Evolutionary conservation across 2,797 vertebrate species (phyloP).

Genomic region (Epinephelus coioides): DNA sequence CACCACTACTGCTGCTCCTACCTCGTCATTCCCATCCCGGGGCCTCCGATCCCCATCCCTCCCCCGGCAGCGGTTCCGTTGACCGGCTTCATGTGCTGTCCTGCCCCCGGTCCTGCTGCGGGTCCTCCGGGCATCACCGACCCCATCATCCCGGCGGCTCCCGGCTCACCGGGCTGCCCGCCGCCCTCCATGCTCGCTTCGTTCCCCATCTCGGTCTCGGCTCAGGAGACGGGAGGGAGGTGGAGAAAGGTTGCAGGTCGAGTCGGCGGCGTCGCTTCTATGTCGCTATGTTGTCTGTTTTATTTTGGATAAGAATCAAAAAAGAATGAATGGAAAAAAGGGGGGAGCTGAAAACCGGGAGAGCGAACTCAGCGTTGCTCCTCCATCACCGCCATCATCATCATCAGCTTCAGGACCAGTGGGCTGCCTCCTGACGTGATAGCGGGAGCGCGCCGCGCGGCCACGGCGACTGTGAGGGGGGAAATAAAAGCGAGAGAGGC

Average conservation of each 20-base stretch:
- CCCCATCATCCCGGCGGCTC: slow-evolving; percentile 79
- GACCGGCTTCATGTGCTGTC: slow-evolving; percentile 85
- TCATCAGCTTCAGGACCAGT: slow-evolving; percentile 78
- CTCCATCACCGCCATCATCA: slow-evolving; percentile 79
- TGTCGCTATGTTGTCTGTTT: slow-evolving; percentile 28
- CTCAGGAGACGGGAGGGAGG: slow-evolving; percentile 74
- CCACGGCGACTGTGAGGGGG: slow-evolving; percentile 3
- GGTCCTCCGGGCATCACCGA: slow-evolving; percentile 79
- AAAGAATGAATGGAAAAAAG: slow-evolving; percentile 47
- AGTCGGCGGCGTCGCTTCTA: slow-evolving; percentile 38
- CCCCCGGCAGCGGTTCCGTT: slow-evolving; percentile 87
- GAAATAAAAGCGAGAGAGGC: slow-evolving; percentile 30
- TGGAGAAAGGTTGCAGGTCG: slow-evolving; percentile 51
- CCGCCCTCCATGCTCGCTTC: slow-evolving; percentile 89
- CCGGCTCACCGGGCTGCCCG: slow-evolving; percentile 83
- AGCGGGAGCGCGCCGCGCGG: slow-evolving; percentile 74
- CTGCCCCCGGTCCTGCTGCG: slow-evolving; percentile 77
- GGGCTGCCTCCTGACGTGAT: slow-evolving; percentile 73
- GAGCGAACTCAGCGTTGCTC: slow-evolving; percentile 78
- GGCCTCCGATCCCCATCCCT: slow-evolving; percentile 82
- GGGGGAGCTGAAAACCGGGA: slow-evolving; percentile 44
- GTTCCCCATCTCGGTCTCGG: slow-evolving; percentile 87
- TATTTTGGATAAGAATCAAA: background rate
- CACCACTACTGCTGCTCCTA: slow-evolving; percentile 59
- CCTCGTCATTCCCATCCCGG: slow-evolving; percentile 84